phyloP scores from a whole-genome alignment of 2,888 invertebrate genomes.

The Leucozona laternaria region DNA sequence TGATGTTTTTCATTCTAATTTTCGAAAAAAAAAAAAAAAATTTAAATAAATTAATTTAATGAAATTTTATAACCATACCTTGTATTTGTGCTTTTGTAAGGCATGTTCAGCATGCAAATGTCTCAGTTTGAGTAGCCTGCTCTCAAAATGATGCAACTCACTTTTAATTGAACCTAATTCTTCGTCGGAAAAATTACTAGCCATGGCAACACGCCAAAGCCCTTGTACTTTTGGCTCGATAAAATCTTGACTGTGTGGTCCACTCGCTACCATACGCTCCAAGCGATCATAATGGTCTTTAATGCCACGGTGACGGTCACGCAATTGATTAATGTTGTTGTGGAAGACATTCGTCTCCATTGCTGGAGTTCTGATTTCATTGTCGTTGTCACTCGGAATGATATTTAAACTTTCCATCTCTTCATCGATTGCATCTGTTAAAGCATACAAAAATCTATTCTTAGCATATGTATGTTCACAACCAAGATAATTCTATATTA shows the following conservation, averaged over 20 bases:
- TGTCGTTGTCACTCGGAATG: slow-evolving; percentile 86
- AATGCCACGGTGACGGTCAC: slow-evolving; percentile 90
- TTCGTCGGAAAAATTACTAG: slow-evolving; percentile 91
- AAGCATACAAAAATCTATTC: neutral
- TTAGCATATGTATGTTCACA: neutral
- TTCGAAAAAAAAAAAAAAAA: slow-evolving; percentile 1
- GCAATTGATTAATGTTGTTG: slow-evolving; percentile 88
- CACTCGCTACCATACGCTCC: slow-evolving; percentile 89
- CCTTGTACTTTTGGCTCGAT: slow-evolving; percentile 95
- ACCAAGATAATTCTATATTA: slow-evolving; percentile 5
- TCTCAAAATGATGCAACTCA: slow-evolving; percentile 92
- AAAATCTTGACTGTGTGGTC: slow-evolving; percentile 93
- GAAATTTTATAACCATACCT: slow-evolving; percentile 81
- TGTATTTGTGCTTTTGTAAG: slow-evolving; percentile 88
- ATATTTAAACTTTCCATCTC: slow-evolving; percentile 90
- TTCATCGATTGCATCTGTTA: slow-evolving; percentile 89
- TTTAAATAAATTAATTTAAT: neutral
- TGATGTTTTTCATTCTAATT: slow-evolving; percentile 85
- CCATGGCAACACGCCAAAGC: slow-evolving; percentile 92
- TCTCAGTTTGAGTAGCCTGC: slow-evolving; percentile 91
- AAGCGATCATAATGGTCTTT: slow-evolving; percentile 92
- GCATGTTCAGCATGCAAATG: slow-evolving; percentile 93
- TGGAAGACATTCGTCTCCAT: slow-evolving; percentile 85
- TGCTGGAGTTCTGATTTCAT: slow-evolving; percentile 84
- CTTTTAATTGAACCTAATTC: slow-evolving; percentile 94